phyloP scores from a whole-genome alignment of 2,888 invertebrate genomes.

The Phortica magna region DNA sequence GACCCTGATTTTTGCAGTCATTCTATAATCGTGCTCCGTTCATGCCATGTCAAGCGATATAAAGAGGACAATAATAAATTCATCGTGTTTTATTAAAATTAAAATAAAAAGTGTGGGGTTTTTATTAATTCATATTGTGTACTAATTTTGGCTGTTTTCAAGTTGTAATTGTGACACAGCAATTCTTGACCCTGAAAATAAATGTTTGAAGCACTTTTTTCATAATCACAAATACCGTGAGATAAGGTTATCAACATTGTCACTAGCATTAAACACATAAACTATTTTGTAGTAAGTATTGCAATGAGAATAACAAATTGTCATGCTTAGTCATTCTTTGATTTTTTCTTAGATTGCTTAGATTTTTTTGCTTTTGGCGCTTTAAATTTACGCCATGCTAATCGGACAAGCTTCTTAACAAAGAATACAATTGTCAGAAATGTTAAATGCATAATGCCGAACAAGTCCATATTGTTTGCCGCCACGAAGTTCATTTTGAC shows the following conservation, averaged over 20 bases:
- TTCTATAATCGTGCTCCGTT: constrained; percentile 34
- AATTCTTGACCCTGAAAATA: no score
- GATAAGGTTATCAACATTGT: no score
- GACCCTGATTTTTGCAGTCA: constrained; percentile 45
- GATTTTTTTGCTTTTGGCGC: neutral
- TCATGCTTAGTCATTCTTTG: neutral
- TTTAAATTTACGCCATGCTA: neutral
- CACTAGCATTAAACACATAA: no score
- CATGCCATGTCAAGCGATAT: neutral
- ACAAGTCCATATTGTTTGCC: constrained; percentile 78
- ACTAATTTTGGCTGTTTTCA: no score
- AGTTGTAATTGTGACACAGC: no score
- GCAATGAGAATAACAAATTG: neutral
- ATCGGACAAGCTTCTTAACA: neutral
- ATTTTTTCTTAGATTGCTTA: neutral
- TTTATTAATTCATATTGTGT: no score
- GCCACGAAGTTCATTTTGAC: constrained; percentile 77
- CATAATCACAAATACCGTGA: no score
- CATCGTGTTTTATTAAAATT: no score
- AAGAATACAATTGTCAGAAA: constrained; percentile 32
- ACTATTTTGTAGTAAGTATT: neutral
- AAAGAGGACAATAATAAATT: no score
- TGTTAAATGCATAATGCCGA: constrained; percentile 45
- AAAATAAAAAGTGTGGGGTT: no score
- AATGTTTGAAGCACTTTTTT: no score